Evolutionary conservation across 2,888 invertebrate species (phyloP), one percentile per base, ranked within the genome.

Genomic region (Temnothorax rugatulus): DNA sequence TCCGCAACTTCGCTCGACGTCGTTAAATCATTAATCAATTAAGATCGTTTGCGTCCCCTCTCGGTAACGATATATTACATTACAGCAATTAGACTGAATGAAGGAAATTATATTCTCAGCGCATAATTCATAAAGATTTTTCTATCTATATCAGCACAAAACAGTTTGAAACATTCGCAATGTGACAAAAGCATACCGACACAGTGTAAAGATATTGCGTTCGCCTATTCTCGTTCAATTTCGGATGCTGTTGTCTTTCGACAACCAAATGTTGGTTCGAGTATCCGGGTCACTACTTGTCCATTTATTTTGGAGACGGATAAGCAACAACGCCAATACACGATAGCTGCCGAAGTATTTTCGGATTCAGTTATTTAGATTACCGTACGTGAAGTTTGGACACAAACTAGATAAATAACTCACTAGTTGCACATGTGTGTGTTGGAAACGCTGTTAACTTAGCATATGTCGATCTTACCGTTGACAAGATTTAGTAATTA

Each of bases 11-110:
- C 34, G n/a, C 77, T 29, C 54, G 47, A 47, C 21, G 21, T 47
- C 73, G 73, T 73, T 38, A 73, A 79, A 79, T 71, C 61, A 73
- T 81, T 71, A 73, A 50, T 21, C 34, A 79, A 59, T 79, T 79
- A 71, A 59, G 34, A 79, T 59, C 13, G 34, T 13, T 79, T 15
- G 47, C 47, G 38, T 61, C 9, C 25, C 15, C 18, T 59, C 38
- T 59, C 54, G 21, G 15, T 15, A 57, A 11, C 73, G 15, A 44
- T 59, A 41, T 47, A 71, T 71, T 68, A 21, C 21, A 18, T 81
- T 25, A 29, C 21, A 34, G n/a, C 29, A 57, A 69, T 69, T 69
- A 73, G 47, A 50, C 5, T 7, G 1, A 13, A 69, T 47, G 59
- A 59, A 38, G 47, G 61, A 73, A 73, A 50, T 50, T 41, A n/a